Conservation (phyloP, 2,888 invertebrate genomes). For the Caenorhabditis plicata region DNA sequence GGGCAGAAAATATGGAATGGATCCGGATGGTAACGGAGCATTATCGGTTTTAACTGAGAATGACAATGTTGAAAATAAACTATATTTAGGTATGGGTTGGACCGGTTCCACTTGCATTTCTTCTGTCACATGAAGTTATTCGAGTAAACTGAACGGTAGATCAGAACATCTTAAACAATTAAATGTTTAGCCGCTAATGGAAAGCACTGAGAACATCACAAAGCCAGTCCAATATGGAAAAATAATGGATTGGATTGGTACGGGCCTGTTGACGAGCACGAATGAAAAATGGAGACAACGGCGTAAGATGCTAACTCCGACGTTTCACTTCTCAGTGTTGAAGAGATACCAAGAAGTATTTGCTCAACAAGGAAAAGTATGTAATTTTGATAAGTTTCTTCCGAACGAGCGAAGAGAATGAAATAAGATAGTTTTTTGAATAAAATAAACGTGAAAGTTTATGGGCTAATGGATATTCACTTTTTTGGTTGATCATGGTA, state of each 20-base stretch:
- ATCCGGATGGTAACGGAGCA: conserved; percentile 6
- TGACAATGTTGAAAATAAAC: background rate
- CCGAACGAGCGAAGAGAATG: conserved; percentile 2
- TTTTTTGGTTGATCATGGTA: too few species aligned
- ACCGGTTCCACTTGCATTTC: conserved; percentile 21
- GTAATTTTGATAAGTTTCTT: too few species aligned
- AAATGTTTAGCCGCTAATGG: conserved; percentile 18
- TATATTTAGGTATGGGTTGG: conserved; percentile 20
- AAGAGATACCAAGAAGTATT: conserved; percentile 65
- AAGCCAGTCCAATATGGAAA: conserved; percentile 67
- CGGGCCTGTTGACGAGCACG: conserved; percentile 69
- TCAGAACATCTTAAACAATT: background rate
- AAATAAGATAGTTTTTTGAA: too few species aligned
- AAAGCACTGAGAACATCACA: conserved; percentile 53
- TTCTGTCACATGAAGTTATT: conserved; percentile 16
- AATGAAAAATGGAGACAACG: too few species aligned
- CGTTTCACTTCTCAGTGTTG: too few species aligned
- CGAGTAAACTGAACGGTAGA: conserved; percentile 1
- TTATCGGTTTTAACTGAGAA: background rate
- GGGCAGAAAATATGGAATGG: conserved; percentile 18
- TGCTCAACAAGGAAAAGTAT: conserved; percentile 17
- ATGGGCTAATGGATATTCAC: too few species aligned
- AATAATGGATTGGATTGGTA: conserved; percentile 68
- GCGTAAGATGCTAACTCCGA: too few species aligned
- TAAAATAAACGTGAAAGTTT: too few species aligned